Base-by-base conservation (phyloP, 2,888 invertebrate genomes). In the Abscondita cerata region DNA sequence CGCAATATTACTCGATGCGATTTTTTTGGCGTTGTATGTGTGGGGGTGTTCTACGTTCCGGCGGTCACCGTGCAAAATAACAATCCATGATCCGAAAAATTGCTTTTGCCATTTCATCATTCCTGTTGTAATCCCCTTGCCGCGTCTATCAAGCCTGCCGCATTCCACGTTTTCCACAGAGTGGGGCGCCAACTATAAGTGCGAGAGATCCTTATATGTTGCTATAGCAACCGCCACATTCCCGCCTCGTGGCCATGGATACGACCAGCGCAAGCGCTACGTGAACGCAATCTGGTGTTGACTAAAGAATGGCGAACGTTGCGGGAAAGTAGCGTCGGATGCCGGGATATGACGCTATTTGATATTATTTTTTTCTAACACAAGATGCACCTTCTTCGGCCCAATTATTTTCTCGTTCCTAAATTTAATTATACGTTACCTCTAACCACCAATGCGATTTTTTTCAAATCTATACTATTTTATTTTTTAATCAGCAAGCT, bases 221-320 rank as follows among this genome's bases (percentile, higher is more conserved):
- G 78, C 75, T 76, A 81, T 76, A 80, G 78, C 73, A 74, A 81
- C 80, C 76, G 76, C 78, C 80, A 78, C 81, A 81, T 80, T 78
- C 80, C 81, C 81, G 81, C 81, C 81, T 80, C 74, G 81, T 79
- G 77, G 80, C 80, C 81, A 81, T 81, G 77, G 78, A 70, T 72
- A 74, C 70, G 67, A 57, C 53, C 53, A 48, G 74, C 74, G 76
- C 76, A 66, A 68, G 77, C 74, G 73, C 67, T 60, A 65, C 71
- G 63, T 64, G 58, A 48, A 52, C 60, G 52, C 66, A 47, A 52
- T 46, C 50, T 38, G 18, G 50, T 25, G 52, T 57, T 52, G 15
- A 13, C 34, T 51, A 44, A 60, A 60, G 64, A 64, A 64, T 60
- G 64, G 64, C 64, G 64, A 64, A 64, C 31, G 36, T 50, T 50